Evolutionary conservation across 2,888 invertebrate species (phyloP).

Genomic region (Lydus trimaculatus): DNA sequence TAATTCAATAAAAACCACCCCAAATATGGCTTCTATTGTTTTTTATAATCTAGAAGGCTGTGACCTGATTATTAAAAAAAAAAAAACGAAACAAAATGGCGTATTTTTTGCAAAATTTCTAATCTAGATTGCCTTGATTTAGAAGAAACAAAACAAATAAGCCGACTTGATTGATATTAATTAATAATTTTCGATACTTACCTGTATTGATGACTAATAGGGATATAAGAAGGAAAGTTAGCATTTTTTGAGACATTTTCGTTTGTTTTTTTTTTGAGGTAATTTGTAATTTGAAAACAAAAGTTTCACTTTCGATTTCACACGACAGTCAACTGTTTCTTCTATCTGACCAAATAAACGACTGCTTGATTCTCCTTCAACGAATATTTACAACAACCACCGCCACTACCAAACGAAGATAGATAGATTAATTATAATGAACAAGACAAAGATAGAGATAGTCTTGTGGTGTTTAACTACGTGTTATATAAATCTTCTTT

Average conservation of each 20-base stretch:
- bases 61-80: background rate
- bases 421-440: background rate
- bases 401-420: background rate
- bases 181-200: background rate
- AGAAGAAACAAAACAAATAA: too few relatives aligned
- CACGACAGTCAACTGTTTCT: background rate
- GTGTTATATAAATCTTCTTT: background rate
- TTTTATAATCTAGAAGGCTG: background rate
- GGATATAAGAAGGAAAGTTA: background rate
- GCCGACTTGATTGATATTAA: background rate
- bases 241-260: background rate
- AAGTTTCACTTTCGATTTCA: background rate
- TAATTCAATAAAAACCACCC: background rate
- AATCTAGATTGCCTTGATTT: background rate
- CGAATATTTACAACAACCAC: too few relatives aligned
- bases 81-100: background rate
- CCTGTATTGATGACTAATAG: background rate
- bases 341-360: background rate
- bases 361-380: background rate
- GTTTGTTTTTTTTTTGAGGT: background rate
- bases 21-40: background rate
- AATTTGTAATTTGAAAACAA: background rate
- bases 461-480: background rate
- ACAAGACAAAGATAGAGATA: background rate
- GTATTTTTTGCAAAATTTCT: background rate